Evolutionary conservation across 1,140 invertebrate genomes (phyloP).

Genomic region (Dysdera silvatica): DNA sequence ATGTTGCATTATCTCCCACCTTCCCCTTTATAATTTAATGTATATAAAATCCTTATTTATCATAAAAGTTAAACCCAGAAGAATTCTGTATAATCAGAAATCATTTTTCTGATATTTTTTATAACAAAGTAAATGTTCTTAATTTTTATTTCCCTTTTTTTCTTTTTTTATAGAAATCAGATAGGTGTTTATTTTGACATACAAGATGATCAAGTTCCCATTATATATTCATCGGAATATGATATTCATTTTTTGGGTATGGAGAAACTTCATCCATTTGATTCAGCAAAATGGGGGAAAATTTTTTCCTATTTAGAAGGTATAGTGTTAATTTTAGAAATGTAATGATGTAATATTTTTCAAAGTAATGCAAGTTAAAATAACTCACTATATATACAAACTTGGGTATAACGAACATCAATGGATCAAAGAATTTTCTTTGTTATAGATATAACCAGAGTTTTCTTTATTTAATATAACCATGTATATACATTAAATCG

Average conservation of each 20-base stretch:
- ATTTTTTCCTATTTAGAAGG: slow-evolving; percentile 55
- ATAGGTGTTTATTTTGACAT: slow-evolving; percentile 25
- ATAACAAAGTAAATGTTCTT: background rate
- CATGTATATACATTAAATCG: slow-evolving; percentile 23
- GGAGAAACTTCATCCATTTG: slow-evolving; percentile 79
- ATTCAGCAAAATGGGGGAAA: slow-evolving; percentile 74
- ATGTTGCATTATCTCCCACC: too few relatives aligned
- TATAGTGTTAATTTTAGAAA: slow-evolving; percentile 38
- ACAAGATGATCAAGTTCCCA: slow-evolving; percentile 45
- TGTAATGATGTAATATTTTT: background rate
- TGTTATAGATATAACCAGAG: background rate
- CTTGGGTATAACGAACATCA: too few relatives aligned
- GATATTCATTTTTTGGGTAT: slow-evolving; percentile 71
- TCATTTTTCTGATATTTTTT: background rate
- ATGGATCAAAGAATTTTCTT: background rate
- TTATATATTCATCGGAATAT: slow-evolving; percentile 68
- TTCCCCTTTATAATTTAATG: too few relatives aligned
- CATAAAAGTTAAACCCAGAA: too few relatives aligned
- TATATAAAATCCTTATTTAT: too few relatives aligned
- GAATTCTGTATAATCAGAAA: too few relatives aligned
- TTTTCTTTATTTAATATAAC: background rate
- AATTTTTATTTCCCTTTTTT: background rate
- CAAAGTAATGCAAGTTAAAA: background rate
- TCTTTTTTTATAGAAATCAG: slow-evolving; percentile 12
- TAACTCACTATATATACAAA: too few relatives aligned